phyloP scores from a whole-genome alignment of 1,140 invertebrate species.

The Papilio polytes region DNA sequence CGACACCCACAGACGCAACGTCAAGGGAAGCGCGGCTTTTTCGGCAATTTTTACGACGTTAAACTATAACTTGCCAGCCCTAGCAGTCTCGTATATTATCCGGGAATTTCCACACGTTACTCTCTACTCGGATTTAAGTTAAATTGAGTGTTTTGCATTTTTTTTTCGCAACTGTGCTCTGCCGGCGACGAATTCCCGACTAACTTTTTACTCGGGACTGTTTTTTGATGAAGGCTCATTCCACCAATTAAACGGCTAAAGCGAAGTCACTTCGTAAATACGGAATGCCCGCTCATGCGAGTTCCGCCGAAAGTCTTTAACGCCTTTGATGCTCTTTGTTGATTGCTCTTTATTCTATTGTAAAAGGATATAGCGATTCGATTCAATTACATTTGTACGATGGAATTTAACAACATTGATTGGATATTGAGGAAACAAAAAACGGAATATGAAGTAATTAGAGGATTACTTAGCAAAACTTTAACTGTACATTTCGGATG shows the following conservation, averaged over 20 bases:
- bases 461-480: too few relatives aligned
- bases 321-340: conserved; percentile 14
- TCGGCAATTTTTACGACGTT: not conserved
- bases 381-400: conserved; percentile 4
- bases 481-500: too few relatives aligned
- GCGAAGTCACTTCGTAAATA: conserved; percentile 30
- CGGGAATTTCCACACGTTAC: conserved; percentile 46
- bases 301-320: not conserved
- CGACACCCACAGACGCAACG: too few relatives aligned
- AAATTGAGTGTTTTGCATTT: conserved; percentile 35
- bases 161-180: conserved; percentile 26
- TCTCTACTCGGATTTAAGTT: conserved; percentile 41
- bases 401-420: not conserved
- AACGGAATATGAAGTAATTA: not conserved
- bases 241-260: conserved; percentile 30
- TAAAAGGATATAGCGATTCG: not conserved
- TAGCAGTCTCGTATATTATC: conserved; percentile 36
- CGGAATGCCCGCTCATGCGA: conserved; percentile 7
- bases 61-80: not conserved
- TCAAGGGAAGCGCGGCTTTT: not conserved
- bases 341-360: conserved; percentile 23
- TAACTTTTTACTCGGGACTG: conserved; percentile 29
- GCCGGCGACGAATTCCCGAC: conserved; percentile 26
- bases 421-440: not conserved
- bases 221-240: conserved; percentile 35